phyloP scores from a whole-genome alignment of 2,888 invertebrate genomes.

The Papilio demoleus region DNA sequence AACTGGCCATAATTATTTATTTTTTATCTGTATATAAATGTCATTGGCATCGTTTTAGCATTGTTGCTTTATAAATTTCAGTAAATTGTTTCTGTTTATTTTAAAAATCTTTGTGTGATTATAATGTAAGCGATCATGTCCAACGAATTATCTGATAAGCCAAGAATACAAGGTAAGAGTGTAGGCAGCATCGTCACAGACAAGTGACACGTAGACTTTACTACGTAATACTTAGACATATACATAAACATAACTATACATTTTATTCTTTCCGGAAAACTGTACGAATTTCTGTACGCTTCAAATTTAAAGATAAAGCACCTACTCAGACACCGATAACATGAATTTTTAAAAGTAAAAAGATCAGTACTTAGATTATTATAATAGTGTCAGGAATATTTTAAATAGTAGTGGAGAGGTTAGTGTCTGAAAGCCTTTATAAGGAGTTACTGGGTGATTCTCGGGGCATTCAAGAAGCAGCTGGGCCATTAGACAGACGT shows the following conservation, averaged over 20 bases:
- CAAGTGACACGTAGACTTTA: neutral
- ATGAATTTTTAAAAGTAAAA: too few species aligned
- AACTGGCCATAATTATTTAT: conserved; percentile 29
- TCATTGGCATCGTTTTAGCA: conserved; percentile 33
- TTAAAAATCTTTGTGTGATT: conserved; percentile 25
- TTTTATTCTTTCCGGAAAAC: too few species aligned
- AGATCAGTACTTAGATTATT: too few species aligned
- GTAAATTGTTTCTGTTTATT: conserved; percentile 25
- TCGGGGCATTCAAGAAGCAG: too few species aligned
- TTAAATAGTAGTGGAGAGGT: too few species aligned
- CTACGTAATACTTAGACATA: neutral
- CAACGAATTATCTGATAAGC: conserved; percentile 44
- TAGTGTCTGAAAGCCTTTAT: too few species aligned
- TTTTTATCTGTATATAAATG: conserved; percentile 28
- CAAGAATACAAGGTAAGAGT: conserved; percentile 54
- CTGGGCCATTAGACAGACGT: too few species aligned
- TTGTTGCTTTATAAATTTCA: conserved; percentile 29
- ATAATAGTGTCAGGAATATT: too few species aligned
- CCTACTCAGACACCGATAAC: too few species aligned
- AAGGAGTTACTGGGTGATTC: too few species aligned
- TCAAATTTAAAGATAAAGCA: too few species aligned
- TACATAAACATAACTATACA: neutral
- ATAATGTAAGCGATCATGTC: conserved; percentile 41
- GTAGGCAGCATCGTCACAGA: neutral
- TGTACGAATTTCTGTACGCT: too few species aligned